Evolutionary conservation across 2,888 invertebrate species (phyloP).

Genomic region (Scaeva pyrastri): DNA sequence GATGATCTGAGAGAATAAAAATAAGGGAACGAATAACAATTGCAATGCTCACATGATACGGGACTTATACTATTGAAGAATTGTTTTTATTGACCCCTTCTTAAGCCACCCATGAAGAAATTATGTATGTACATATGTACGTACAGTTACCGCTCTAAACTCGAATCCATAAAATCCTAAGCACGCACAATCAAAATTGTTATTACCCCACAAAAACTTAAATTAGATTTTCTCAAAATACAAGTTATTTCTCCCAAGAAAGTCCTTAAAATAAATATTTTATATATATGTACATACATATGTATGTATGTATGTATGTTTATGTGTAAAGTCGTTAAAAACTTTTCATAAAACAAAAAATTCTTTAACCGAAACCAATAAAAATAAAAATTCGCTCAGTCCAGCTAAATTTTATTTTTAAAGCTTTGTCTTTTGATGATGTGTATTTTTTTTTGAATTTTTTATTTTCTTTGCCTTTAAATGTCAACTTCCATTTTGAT

Average conservation of each 20-base stretch:
- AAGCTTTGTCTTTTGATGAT: constrained; percentile 21
- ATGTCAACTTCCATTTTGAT: background rate
- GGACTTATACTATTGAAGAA: too few species aligned
- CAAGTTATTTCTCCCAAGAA: constrained; percentile 5
- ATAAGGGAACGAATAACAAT: too few species aligned
- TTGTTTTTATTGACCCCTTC: too few species aligned
- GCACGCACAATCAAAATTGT: background rate
- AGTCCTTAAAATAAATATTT: background rate
- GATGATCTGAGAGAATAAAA: too few species aligned
- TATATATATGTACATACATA: too few species aligned
- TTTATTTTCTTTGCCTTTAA: background rate
- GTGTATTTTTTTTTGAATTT: background rate
- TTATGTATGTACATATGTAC: background rate
- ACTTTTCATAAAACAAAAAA: constrained; percentile 20
- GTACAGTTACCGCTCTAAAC: background rate
- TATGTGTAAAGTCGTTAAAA: constrained; percentile 27
- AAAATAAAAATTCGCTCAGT: constrained; percentile 9
- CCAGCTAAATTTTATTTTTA: background rate
- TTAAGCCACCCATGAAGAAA: background rate
- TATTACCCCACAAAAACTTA: background rate
- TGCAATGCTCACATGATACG: too few species aligned
- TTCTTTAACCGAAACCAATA: constrained; percentile 24
- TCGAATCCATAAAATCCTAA: background rate
- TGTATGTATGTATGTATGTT: background rate
- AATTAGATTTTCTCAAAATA: constrained; percentile 3